phyloP scores from a whole-genome alignment of 2,797 vertebrate species.

The Falco novaeseelandiae region DNA sequence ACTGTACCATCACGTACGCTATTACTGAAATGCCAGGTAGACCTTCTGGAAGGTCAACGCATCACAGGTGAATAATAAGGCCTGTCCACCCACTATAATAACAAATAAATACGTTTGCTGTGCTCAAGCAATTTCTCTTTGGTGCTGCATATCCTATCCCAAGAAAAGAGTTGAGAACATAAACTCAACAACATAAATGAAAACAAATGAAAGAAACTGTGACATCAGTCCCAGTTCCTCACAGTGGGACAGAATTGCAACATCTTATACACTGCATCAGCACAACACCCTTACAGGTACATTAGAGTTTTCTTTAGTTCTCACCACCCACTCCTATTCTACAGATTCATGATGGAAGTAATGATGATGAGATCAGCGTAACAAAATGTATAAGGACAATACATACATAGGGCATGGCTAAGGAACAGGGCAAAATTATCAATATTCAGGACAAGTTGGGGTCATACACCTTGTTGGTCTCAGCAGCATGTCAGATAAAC shows the following conservation, averaged over 20 bases:
- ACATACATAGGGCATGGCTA: neutral
- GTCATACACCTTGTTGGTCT: neutral
- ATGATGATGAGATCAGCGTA: neutral
- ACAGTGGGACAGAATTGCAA: neutral
- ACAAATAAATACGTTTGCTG: neutral
- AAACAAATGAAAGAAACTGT: neutral
- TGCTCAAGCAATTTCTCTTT: neutral
- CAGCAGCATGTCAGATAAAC: neutral
- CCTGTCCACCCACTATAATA: constrained; percentile 14
- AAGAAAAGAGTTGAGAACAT: neutral
- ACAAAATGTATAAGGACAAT: neutral
- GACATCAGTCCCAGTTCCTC: neutral
- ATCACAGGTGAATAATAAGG: constrained; percentile 12
- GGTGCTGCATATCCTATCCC: neutral
- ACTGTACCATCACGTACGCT: neutral
- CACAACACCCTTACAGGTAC: neutral
- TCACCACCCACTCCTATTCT: neutral
- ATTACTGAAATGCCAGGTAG: constrained; percentile 24
- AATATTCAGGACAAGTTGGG: neutral
- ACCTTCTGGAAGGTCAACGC: constrained; percentile 43
- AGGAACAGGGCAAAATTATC: neutral
- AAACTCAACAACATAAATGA: neutral
- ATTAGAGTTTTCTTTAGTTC: neutral
- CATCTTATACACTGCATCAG: neutral
- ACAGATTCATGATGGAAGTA: neutral